A percentile compares a stretch with the other conserved stretches of the same genome.
These are phyloP conservation scores for Phymatocera aterrima DNA, from an alignment of 2,888 invertebrate genomes.

Conservation along the genomic window DNA sequence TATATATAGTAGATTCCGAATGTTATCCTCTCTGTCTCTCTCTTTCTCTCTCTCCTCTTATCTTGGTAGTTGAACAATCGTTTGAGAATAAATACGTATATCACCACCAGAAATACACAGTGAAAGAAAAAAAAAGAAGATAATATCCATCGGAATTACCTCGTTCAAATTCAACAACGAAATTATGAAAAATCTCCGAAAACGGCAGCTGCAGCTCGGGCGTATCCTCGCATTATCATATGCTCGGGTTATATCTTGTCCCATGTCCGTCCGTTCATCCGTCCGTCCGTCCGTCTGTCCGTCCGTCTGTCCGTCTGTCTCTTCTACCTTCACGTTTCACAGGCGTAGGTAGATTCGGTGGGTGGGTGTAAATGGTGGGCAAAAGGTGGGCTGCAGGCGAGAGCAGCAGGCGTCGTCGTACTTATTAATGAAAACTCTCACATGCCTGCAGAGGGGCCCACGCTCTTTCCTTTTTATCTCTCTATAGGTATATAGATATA, in stretches of 20 bases:
- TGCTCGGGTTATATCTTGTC: neutral
- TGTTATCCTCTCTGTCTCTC: too few species aligned
- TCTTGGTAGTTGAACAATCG: too few species aligned
- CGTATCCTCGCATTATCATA: neutral
- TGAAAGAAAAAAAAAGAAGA: neutral
- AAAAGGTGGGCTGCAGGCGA: constrained; percentile 33
- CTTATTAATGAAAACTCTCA: constrained; percentile 28
- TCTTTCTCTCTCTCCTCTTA: neutral
- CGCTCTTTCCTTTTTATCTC: constrained; percentile 22
- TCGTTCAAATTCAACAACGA: constrained; percentile 8
- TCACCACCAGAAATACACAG: too few species aligned
- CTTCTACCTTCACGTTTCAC: constrained; percentile 12
- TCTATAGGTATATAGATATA: too few species aligned
- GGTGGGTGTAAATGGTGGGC: constrained; percentile 27
- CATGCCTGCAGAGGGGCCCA: constrained; percentile 14
- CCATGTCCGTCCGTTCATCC: neutral
- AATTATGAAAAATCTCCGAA: neutral
- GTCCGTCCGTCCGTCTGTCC: too few species aligned
- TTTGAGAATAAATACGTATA: too few species aligned
- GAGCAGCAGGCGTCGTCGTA: constrained; percentile 29
- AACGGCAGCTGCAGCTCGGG: constrained; percentile 24
- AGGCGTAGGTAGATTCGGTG: constrained; percentile 30
- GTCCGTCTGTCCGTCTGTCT: too few species aligned
- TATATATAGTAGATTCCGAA: too few species aligned
- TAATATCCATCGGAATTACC: neutral